Conservation (phyloP, 2,113 vertebrate genomes). For the Seriola dumerili region DNA sequence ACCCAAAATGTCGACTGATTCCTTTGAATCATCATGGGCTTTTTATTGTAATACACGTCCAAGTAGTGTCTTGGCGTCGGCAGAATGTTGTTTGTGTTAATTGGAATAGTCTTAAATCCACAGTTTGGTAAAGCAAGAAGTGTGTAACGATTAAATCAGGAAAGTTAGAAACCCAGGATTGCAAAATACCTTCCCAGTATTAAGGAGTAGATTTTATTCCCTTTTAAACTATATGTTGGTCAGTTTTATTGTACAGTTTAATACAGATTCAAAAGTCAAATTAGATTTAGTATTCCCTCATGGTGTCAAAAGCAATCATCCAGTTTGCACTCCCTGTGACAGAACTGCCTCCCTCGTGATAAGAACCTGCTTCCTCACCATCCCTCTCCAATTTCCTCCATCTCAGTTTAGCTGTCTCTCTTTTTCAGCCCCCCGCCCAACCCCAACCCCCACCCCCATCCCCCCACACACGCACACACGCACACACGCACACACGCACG, state of each 20-base stretch:
- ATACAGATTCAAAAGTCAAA: conserved; percentile 50
- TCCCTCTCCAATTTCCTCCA: conserved; percentile 63
- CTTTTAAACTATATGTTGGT: conserved; percentile 25
- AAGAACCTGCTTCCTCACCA: conserved; percentile 51
- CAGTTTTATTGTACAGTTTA: conserved; percentile 25
- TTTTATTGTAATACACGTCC: neutral
- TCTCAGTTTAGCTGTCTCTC: conserved; percentile 52
- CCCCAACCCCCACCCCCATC: too few relatives aligned
- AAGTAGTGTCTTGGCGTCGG: too few relatives aligned
- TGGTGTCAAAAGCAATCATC: conserved; percentile 74
- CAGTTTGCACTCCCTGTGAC: conserved; percentile 50
- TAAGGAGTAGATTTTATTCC: conserved; percentile 5
- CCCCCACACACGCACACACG: neutral
- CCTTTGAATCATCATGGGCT: neutral
- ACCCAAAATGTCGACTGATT: neutral
- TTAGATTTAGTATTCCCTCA: conserved; percentile 61
- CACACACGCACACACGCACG: neutral
- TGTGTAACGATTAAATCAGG: neutral
- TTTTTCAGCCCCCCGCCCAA: neutral
- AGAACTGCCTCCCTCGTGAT: conserved; percentile 63
- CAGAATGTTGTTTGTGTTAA: neutral
- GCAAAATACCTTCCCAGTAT: neutral
- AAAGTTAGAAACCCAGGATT: neutral
- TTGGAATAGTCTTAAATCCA: neutral
- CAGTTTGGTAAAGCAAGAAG: neutral